phyloP scores from a whole-genome alignment of 2,888 invertebrate species.

The Papilio protenor region DNA sequence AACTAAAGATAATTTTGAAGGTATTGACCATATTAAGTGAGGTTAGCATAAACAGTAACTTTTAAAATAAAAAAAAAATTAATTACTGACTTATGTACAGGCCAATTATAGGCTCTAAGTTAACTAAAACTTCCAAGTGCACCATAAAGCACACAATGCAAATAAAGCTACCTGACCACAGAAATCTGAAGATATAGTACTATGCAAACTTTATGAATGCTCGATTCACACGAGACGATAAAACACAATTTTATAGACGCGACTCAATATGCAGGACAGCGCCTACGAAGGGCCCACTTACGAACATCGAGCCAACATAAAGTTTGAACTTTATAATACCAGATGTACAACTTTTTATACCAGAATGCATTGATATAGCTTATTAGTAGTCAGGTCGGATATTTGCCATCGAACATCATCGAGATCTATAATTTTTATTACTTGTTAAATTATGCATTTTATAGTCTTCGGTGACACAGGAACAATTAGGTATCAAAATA shows the following conservation, averaged over 20 bases:
- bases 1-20: neutral
- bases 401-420: slow-evolving; percentile 31
- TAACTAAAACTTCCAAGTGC: slow-evolving; percentile 16
- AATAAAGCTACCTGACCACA: slow-evolving; percentile 38
- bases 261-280: too few species aligned
- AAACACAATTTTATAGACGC: too few species aligned
- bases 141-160: slow-evolving; percentile 22
- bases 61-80: slow-evolving; percentile 33
- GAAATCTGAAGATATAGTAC: neutral
- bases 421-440: slow-evolving; percentile 22
- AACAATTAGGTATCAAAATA: neutral
- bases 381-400: slow-evolving; percentile 8
- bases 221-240: neutral
- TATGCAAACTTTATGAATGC: neutral
- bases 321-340: slow-evolving; percentile 1
- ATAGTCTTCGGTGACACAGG: neutral
- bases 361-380: slow-evolving; percentile 7
- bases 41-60: slow-evolving; percentile 30
- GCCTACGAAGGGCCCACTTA: too few species aligned
- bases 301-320: neutral
- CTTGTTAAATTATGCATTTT: neutral
- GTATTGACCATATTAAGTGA: neutral
- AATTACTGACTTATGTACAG: slow-evolving; percentile 43
- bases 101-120: slow-evolving; percentile 20
- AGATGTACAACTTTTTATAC: slow-evolving; percentile 1